Conservation (phyloP, 2,888 invertebrate genomes). For the Yponomeuta cagnagella region DNA sequence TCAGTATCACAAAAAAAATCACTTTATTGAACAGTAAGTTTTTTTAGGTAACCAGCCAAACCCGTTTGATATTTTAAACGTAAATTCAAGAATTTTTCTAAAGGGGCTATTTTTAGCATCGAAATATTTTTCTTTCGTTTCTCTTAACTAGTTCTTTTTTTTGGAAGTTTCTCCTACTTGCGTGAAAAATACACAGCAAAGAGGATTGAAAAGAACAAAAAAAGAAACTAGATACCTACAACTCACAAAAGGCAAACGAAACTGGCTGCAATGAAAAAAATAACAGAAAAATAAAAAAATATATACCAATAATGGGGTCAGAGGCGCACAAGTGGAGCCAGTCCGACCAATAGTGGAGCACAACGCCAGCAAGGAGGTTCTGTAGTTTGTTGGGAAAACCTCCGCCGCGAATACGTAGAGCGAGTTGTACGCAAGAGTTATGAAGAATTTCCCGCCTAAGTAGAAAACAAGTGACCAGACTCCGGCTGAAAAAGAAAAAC, state of each 20-base stretch:
- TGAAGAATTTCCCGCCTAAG: constrained; percentile 80
- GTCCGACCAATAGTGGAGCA: constrained; percentile 82
- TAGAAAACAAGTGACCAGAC: constrained; percentile 73
- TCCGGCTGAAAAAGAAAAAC: constrained; percentile 50
- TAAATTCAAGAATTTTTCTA: too few species aligned
- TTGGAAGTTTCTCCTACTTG: too few species aligned
- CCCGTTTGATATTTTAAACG: too few species aligned
- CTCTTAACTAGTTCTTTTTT: too few species aligned
- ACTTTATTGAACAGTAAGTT: too few species aligned
- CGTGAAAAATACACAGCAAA: neutral
- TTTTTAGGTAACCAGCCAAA: too few species aligned
- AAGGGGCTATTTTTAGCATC: too few species aligned
- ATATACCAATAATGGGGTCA: constrained; percentile 78
- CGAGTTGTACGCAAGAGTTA: constrained; percentile 79
- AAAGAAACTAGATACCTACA: neutral
- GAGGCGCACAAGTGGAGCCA: constrained; percentile 80
- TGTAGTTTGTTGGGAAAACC: constrained; percentile 80
- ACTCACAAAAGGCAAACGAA: too few species aligned
- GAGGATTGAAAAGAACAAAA: neutral
- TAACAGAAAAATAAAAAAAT: neutral
- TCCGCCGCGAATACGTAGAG: constrained; percentile 82
- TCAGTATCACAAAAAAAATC: too few species aligned
- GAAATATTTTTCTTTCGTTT: too few species aligned
- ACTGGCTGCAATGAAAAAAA: neutral
- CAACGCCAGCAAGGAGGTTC: constrained; percentile 78